A percentile compares a stretch with the other conserved stretches of the same genome.
These are phyloP conservation scores for Piaya cayana DNA, from an alignment of 2,113 vertebrate species.

Conservation along the genomic window DNA sequence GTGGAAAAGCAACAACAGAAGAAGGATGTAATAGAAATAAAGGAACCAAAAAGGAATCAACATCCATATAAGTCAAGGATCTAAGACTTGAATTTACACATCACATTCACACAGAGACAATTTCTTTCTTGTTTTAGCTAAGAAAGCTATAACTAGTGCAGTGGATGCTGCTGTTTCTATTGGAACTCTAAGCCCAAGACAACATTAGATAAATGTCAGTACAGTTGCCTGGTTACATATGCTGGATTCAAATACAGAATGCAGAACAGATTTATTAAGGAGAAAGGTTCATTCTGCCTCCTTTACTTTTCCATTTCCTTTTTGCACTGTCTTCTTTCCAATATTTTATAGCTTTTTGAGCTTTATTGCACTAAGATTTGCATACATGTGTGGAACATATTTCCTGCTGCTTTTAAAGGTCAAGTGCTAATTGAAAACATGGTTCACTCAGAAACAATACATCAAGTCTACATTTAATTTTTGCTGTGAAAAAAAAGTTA, in stretches of 20 bases:
- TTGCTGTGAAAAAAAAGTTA: background rate
- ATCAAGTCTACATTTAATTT: background rate
- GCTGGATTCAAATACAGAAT: background rate
- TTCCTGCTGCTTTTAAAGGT: background rate
- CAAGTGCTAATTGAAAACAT: slow-evolving; percentile 5
- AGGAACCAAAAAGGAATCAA: background rate
- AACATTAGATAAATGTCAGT: background rate
- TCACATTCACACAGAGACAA: background rate
- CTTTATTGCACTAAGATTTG: slow-evolving; percentile 1
- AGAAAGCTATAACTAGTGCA: background rate
- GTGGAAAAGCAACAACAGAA: background rate
- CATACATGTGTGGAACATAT: slow-evolving; percentile 34
- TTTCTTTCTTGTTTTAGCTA: background rate
- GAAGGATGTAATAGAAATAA: background rate
- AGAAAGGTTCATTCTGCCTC: background rate
- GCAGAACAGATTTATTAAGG: slow-evolving; percentile 11
- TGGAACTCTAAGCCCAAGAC: background rate
- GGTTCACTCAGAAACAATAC: background rate
- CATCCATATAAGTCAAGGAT: background rate
- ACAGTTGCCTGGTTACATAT: background rate
- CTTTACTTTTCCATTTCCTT: slow-evolving; percentile 49
- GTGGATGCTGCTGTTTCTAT: background rate
- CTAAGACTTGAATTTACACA: background rate
- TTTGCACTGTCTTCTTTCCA: slow-evolving; percentile 15
- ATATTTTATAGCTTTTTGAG: slow-evolving; percentile 8